These are phyloP conservation scores for Cercopithecus mona DNA, from an alignment of 2,113 vertebrate genomes.

Conservation along the genomic window DNA sequence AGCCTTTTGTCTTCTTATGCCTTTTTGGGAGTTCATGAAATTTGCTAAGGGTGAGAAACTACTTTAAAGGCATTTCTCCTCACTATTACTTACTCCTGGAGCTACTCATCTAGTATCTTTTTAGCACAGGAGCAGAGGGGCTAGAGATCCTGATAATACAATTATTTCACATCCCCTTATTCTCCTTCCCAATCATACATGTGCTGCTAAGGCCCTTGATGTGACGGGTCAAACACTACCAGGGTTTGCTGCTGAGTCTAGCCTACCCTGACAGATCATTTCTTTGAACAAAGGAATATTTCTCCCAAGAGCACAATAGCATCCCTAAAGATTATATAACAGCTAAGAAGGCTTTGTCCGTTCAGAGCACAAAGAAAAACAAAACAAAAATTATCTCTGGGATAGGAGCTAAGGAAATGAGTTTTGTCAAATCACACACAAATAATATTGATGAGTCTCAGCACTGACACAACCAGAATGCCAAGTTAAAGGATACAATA, in stretches of 20 bases:
- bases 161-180: background rate
- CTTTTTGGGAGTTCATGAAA: background rate
- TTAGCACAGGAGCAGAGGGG: background rate
- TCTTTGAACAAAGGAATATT: background rate
- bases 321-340: background rate
- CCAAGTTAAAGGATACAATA: background rate
- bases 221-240: background rate
- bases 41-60: background rate
- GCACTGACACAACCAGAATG: background rate
- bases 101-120: background rate
- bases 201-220: background rate
- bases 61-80: background rate
- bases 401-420: background rate
- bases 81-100: background rate
- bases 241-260: background rate
- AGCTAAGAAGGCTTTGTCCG: background rate
- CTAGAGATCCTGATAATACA: background rate
- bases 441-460: background rate
- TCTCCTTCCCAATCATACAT: background rate
- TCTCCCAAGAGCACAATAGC: background rate
- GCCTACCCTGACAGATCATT: background rate
- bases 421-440: background rate
- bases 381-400: background rate
- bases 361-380: background rate
- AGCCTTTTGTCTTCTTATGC: background rate